Evolutionary conservation across 2,113 vertebrate genomes (phyloP), one percentile per base, ranked within the genome.

Genomic region (Micronycteris hirsuta): DNA sequence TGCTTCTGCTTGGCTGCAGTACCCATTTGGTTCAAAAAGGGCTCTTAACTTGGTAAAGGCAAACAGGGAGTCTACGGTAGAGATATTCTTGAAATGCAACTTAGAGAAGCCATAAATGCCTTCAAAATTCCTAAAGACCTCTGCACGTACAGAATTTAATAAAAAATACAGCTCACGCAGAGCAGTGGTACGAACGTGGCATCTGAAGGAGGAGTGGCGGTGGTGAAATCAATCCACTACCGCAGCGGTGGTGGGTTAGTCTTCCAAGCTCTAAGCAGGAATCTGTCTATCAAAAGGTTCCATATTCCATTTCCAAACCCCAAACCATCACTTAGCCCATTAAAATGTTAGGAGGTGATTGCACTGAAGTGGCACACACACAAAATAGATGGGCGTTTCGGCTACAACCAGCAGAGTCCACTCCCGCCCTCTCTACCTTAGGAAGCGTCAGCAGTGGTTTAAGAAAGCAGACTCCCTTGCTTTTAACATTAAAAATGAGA

Each of bases 61-160:
- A 85, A 86, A 58, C 5, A 56, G 17, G n/a, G 5, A 80, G 47
- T 33, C 38, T 3, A 20, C 4, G 7, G 17, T 54, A 88, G 77
- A 88, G 49, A 90, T 33, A 86, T 28, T 94, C 88, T 47, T 92
- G 38, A 90, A 96, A 76, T 45, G 20, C 13, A 93, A 84, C 26
- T 61, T 61, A 54, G 28, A 80, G 28, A 86, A 16, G 54, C 31
- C 20, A 74, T 20, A 91, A 63, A 63, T 26, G 56, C n/a, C 45
- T 93, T 94, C 13, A 20, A 83, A 71, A 71, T 74, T 94, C 70
- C 54, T 95, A 31, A 86, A 36, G 33, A 78, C 82, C 11, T 96
- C 54, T 52, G 13, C 38, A 76, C 20, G 12, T 33, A 26, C 91
- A 68, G 67, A 80, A 74, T 15, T 68, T 54, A 52, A 83, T 36